These are phyloP conservation scores for Tragopan temminckii DNA, from an alignment of 2,797 vertebrate species.

Conservation along the genomic window DNA sequence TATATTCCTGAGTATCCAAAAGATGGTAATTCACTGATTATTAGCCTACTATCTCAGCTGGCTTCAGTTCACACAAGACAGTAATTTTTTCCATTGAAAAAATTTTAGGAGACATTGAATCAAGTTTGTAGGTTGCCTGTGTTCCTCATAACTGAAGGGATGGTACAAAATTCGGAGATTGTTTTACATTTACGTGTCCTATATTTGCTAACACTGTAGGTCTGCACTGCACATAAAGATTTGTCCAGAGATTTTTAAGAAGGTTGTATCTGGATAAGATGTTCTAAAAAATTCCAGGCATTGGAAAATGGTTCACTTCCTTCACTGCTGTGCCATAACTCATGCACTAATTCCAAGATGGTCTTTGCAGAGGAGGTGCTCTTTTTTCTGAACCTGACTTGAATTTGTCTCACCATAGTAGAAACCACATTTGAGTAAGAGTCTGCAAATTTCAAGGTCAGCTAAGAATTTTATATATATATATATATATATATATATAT, in stretches of 20 bases:
- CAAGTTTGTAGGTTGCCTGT: neutral
- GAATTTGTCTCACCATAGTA: neutral
- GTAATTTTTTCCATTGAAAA: neutral
- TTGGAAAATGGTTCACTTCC: neutral
- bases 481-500: neutral
- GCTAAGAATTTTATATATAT: neutral
- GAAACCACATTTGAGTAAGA: neutral
- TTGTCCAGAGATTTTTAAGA: neutral
- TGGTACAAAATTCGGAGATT: neutral
- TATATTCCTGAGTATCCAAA: neutral
- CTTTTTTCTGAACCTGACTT: neutral
- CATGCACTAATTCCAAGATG: neutral
- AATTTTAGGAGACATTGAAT: neutral
- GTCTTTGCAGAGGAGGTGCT: neutral
- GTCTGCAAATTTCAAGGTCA: neutral
- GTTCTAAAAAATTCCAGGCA: neutral
- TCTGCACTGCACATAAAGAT: rapidly evolving
- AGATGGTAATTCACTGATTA: neutral
- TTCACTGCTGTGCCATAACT: neutral
- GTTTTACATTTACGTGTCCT: neutral
- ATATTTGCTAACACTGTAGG: neutral
- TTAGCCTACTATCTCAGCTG: neutral
- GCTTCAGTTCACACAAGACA: neutral
- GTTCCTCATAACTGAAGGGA: neutral
- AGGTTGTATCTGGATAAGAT: neutral